A percentile compares a stretch with the other conserved stretches of the same genome.
phyloP scores from a whole-genome alignment of 2,888 invertebrate genomes.

The Ecliptopera silaceata region DNA sequence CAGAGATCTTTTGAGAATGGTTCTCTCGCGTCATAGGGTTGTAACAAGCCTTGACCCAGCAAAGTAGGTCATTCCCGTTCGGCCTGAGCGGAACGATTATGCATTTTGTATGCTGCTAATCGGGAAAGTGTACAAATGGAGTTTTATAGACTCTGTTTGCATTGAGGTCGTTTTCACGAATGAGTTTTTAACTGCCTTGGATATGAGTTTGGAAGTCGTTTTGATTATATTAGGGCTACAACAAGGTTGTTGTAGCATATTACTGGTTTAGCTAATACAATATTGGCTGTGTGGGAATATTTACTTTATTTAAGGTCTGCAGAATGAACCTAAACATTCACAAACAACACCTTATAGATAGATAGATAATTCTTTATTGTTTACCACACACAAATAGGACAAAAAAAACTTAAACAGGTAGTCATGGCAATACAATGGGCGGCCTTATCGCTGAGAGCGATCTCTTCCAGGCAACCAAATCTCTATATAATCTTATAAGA shows the following conservation, averaged over 20 bases:
- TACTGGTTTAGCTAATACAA: neutral
- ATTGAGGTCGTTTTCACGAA: conserved; percentile 19
- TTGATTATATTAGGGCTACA: neutral
- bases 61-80: conserved; percentile 51
- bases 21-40: conserved; percentile 38
- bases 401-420: too few relatives aligned
- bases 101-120: conserved; percentile 54
- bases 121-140: conserved; percentile 40
- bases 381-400: too few relatives aligned
- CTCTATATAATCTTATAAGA: too few relatives aligned
- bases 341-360: too few relatives aligned
- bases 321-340: too few relatives aligned
- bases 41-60: conserved; percentile 51
- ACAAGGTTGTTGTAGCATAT: neutral
- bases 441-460: too few relatives aligned
- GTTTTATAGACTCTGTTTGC: conserved; percentile 20
- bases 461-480: too few relatives aligned
- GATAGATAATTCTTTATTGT: too few relatives aligned
- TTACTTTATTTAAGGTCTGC: too few relatives aligned
- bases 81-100: conserved; percentile 48
- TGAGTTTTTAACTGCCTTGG: conserved; percentile 21
- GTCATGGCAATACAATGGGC: too few relatives aligned
- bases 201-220: conserved; percentile 18
- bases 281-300: neutral
- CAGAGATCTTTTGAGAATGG: conserved; percentile 40